Conservation (phyloP, 2,797 vertebrate species). For the Sebastes miniatus region DNA sequence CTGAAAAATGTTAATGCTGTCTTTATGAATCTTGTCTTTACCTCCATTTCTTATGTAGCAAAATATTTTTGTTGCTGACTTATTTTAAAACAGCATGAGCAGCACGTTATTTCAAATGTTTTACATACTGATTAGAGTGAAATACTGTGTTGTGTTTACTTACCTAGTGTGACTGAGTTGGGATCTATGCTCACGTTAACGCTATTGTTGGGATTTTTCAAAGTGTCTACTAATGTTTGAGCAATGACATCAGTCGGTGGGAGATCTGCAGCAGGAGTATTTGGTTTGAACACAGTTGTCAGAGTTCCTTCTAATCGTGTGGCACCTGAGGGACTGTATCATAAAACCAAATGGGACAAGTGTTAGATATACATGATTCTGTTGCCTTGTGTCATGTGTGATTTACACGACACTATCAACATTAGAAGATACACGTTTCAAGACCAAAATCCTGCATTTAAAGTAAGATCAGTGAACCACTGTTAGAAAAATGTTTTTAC, state of each 20-base stretch:
- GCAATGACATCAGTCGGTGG: background rate
- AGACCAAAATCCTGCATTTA: background rate
- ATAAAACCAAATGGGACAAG: background rate
- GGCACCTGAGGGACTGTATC: background rate
- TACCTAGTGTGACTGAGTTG: background rate
- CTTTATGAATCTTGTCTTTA: too few relatives aligned
- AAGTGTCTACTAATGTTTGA: background rate
- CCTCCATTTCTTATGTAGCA: too few relatives aligned
- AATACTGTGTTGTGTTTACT: background rate
- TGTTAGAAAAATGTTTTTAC: background rate
- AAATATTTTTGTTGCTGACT: too few relatives aligned
- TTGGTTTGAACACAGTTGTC: fast-evolving
- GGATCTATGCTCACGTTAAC: background rate
- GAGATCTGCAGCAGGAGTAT: background rate
- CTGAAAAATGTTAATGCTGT: too few relatives aligned
- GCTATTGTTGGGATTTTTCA: background rate
- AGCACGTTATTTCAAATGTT: background rate
- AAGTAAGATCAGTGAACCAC: background rate
- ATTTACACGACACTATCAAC: background rate
- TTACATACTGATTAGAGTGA: background rate
- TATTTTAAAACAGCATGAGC: too few relatives aligned
- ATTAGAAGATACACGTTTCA: background rate
- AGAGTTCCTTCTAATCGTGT: background rate
- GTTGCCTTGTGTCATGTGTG: background rate
- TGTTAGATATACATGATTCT: background rate